phyloP scores from a whole-genome alignment of 2,797 vertebrate genomes.

The Cryptoprocta ferox region DNA sequence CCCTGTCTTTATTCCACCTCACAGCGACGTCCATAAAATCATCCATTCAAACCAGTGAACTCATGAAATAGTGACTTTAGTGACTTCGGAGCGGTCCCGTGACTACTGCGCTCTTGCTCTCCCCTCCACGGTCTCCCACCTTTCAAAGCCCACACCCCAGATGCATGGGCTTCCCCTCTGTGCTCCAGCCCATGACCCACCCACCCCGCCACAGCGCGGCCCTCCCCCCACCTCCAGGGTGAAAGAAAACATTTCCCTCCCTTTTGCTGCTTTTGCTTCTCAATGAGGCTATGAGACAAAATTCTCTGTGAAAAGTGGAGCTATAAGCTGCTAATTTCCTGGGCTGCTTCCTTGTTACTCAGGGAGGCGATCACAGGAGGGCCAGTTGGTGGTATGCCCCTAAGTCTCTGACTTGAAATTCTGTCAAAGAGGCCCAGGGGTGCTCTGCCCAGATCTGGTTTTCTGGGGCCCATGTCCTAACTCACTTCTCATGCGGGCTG shows the following conservation, averaged over 20 bases:
- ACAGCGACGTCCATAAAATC: fast-evolving
- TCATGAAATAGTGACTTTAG: background rate
- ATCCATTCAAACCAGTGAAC: background rate
- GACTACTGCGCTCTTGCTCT: fast-evolving
- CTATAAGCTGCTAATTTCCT: background rate
- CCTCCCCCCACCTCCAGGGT: no score
- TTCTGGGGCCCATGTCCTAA: background rate
- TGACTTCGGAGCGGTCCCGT: fast-evolving
- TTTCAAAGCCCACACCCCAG: background rate
- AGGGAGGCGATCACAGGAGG: fast-evolving
- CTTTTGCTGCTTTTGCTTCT: background rate
- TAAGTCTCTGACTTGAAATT: fast-evolving
- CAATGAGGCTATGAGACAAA: background rate
- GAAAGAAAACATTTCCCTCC: background rate
- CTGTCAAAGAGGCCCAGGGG: background rate
- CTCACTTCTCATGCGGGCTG: fast-evolving
- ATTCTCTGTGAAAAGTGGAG: background rate
- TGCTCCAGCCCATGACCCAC: no score
- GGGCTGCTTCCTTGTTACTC: background rate
- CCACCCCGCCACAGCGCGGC: no score
- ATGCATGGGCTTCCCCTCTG: fast-evolving
- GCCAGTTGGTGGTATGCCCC: fast-evolving
- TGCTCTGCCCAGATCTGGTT: background rate
- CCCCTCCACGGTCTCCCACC: fast-evolving
- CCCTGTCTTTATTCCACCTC: fast-evolving